Evolutionary conservation across 2,888 invertebrate genomes (phyloP), one percentile per base, ranked within the genome.

Genomic region (Agrochola litura): DNA sequence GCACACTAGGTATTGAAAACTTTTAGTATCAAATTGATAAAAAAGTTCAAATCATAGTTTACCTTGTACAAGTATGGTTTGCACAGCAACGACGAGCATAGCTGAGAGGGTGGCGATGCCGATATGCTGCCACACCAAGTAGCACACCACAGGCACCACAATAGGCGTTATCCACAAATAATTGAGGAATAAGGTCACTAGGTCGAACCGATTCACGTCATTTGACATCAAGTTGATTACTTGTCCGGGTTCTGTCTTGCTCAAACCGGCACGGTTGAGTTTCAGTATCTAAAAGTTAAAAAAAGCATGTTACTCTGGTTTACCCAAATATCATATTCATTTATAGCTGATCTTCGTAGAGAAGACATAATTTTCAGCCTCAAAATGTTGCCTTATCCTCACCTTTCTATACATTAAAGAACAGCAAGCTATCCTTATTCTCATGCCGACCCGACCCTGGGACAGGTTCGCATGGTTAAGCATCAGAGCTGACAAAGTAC

Each of bases 181-280:
- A 93, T 98, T 98, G 6, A 98, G 93, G 91, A 97, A 97, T 67
- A 97, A 84, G 25, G 98, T 97, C 37, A 97, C 97, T 92, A 97
- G 93, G 90, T 99, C 99, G 91, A 99, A 98, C 79, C 98, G 97
- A 88, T 97, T 97, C 2, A 99, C 98, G 91, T 99, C 99, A 89
- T 98, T 99, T 0, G 98, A 98, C 95, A 99, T 97, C 76, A 99
- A 94, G 92, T 99, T 99, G 60, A 99, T 97, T 87, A 99, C 97
- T 93, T 98, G 98, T 0, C 98, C 99, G 83, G 98, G 93, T 95
- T 97, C 90, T 92, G 98, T 97, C 90, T 97, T 96, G 61, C 96
- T 96, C 83, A 98, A 90, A 1, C 98, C 97, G 3, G 94, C 92
- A 83, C 97, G 97, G 88, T 97, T 97, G 0, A 96, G 92, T 91